Conservation (phyloP, 2,797 vertebrate species). For the Coluber constrictor region DNA sequence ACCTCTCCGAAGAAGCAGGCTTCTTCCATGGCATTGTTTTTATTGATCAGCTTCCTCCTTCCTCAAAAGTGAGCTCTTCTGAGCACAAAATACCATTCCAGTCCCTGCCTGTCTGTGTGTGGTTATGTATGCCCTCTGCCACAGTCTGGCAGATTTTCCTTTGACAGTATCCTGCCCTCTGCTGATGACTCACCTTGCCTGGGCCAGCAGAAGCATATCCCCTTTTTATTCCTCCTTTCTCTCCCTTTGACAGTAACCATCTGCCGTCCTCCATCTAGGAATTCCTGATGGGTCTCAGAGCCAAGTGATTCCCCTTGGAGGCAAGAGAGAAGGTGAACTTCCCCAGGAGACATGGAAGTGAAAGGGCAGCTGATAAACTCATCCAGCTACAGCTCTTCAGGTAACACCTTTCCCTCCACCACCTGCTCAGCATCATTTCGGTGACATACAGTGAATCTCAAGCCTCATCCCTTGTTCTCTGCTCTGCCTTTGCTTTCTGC, state of each 20-base stretch:
- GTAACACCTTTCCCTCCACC: slow-evolving; percentile 52
- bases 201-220: neutral
- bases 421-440: neutral
- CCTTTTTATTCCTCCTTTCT: neutral
- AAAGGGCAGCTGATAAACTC: slow-evolving; percentile 83
- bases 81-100: neutral
- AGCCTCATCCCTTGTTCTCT: neutral
- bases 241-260: slow-evolving; percentile 5
- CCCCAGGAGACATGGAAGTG: slow-evolving; percentile 77
- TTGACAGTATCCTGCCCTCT: neutral
- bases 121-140: neutral
- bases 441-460: neutral
- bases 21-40: neutral
- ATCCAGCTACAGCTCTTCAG: slow-evolving; percentile 78
- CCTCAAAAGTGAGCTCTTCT: neutral
- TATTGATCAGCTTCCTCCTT: neutral
- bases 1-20: neutral
- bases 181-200: slow-evolving; percentile 6
- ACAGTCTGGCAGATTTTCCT: neutral
- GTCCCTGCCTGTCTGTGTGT: neutral
- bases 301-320: slow-evolving; percentile 6
- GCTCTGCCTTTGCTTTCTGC: neutral
- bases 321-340: neutral
- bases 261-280: neutral
- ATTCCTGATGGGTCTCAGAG: neutral